Base-by-base conservation (phyloP, 2,797 vertebrate genomes). In the Chiloscyllium punctatum region DNA sequence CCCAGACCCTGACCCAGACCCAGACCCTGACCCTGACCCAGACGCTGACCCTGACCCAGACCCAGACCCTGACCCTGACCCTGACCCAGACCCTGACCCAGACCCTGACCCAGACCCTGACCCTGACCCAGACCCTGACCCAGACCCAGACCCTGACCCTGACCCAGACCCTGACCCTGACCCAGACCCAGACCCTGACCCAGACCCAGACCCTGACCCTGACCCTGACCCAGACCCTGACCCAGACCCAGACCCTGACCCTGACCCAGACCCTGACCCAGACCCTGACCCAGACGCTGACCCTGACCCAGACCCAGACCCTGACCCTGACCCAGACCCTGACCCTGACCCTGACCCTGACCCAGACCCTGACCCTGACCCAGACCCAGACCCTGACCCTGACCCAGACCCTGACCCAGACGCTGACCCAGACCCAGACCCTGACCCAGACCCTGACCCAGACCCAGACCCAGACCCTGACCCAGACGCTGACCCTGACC, bases 261-360 rank as follows among this genome's bases (percentile, higher is more conserved):
- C 57, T 94, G 51, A 53, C 90, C 90, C 90, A 92, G 57, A 92
- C 90, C 90, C 90, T 6, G 23, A 92, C 91, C 53, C 91, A 68
- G 51, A 94, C 57, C 16, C 68, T 69, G 18, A 18, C 68, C 0
- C 68, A 21, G 18, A 69, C 15, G 13, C 68, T 21, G 18, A 69
- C 15, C 15, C 15, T 18, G 18, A 18, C 68, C 0, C 68, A 69
- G 18, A 69, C 68, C 13, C 68, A 69, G 18, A 68, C 66, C 1
- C 1, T 15, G 16, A 68, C 66, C 1, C 66, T 68, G 11, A 68
- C 66, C 8, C 66, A 15, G 11, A 68, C 11, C 4, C 66, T 68
- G 16, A 11, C 5, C 66, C 9, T 5, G 16, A 68, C 66, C 11
- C 66, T 68, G 1, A 68, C 9, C 3, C 3, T 5, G 9, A 68